These are phyloP conservation scores for Drosophila affinis DNA, from an alignment of 2,888 invertebrate genomes.

Conservation along the genomic window DNA sequence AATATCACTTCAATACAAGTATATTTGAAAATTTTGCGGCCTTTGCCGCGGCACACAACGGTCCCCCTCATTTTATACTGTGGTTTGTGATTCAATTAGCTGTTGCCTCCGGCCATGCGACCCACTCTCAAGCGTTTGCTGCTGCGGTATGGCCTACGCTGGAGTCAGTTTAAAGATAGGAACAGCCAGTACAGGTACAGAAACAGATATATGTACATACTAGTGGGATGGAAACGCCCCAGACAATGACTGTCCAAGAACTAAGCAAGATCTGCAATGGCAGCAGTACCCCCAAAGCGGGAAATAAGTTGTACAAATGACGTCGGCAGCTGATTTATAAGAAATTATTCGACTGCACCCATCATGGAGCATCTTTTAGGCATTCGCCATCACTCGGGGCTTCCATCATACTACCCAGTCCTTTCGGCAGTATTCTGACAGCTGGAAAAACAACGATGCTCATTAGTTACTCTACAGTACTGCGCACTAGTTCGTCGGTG, in stretches of 20 bases:
- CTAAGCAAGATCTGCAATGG: slow-evolving; percentile 18
- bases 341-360: background rate
- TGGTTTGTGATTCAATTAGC: slow-evolving; percentile 70
- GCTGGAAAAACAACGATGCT: slow-evolving; percentile 17
- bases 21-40: too few species aligned
- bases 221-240: slow-evolving; percentile 13
- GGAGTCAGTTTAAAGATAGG: slow-evolving; percentile 16
- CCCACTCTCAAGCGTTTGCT: background rate
- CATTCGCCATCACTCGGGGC: background rate
- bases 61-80: slow-evolving; percentile 31
- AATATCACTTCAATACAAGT: too few species aligned
- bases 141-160: slow-evolving; percentile 11
- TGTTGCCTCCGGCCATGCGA: slow-evolving; percentile 20
- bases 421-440: background rate
- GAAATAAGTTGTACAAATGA: slow-evolving; percentile 27
- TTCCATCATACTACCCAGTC: background rate
- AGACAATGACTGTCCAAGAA: slow-evolving; percentile 1
- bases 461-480: slow-evolving; percentile 16
- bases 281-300: slow-evolving; percentile 24
- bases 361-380: slow-evolving; percentile 3
- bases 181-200: slow-evolving; percentile 21
- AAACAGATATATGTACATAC: background rate
- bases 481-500: too few species aligned
- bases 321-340: slow-evolving; percentile 15
- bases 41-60: too few species aligned